Conservation (phyloP, 2,113 vertebrate species). For the Tachycineta bicolor region DNA sequence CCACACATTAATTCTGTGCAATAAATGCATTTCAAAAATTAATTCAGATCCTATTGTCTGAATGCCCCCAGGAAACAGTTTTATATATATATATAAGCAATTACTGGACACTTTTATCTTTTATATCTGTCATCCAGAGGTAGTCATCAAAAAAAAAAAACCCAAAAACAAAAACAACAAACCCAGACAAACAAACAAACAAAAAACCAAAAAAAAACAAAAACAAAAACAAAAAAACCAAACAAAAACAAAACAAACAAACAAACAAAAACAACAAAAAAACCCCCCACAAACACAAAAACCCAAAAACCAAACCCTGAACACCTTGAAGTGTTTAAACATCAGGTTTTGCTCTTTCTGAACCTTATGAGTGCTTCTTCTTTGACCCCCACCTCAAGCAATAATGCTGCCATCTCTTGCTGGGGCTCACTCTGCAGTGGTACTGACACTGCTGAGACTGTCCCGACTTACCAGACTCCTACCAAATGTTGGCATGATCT, state of each 20-base stretch:
- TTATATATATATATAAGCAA: neutral
- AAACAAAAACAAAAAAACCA: no score
- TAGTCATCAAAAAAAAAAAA: neutral
- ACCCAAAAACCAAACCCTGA: neutral
- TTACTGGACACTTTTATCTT: neutral
- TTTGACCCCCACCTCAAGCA: fast-evolving
- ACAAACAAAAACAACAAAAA: no score
- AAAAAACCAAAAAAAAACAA: no score
- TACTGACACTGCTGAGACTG: neutral
- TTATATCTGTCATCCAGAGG: neutral
- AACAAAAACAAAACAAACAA: no score
- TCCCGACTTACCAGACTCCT: neutral
- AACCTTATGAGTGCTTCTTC: neutral
- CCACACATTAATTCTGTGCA: neutral
- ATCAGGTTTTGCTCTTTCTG: neutral
- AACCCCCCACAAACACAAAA: no score
- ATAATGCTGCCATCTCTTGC: neutral
- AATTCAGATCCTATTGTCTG: neutral
- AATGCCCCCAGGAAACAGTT: neutral
- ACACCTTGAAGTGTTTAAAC: neutral
- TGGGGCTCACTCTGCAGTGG: neutral
- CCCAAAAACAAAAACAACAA: no score
- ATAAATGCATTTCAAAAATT: neutral
- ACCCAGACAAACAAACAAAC: no score
- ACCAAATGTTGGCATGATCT: fast-evolving